Evolutionary conservation across 2,797 vertebrate species (phyloP).

Genomic region (Alcedo atthis): DNA sequence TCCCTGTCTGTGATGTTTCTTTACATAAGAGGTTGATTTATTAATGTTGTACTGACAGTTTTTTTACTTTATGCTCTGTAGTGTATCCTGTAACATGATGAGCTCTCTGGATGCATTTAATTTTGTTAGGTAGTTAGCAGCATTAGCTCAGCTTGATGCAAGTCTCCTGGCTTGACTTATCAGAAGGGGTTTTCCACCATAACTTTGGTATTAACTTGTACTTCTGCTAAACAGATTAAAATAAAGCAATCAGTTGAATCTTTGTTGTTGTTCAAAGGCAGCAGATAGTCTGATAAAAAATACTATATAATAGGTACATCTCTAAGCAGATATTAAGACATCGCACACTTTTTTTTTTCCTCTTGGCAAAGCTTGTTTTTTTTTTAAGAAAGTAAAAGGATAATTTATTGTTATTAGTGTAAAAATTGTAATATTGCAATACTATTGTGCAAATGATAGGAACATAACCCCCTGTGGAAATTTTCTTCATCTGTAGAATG

Average conservation of each 20-base stretch:
- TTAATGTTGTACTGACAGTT: not conserved
- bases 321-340: not conserved
- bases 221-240: not conserved
- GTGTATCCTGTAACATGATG: not conserved
- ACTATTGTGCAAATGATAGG: not conserved
- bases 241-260: not conserved
- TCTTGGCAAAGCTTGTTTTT: not conserved
- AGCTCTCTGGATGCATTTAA: not conserved
- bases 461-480: not conserved
- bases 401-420: not conserved
- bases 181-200: not conserved
- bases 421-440: not conserved
- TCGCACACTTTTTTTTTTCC: not conserved
- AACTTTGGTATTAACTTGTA: not conserved
- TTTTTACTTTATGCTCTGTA: not conserved
- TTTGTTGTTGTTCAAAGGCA: not conserved
- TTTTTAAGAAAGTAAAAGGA: not conserved
- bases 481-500: not conserved
- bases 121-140: not conserved
- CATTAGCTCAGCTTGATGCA: not conserved
- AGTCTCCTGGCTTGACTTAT: not conserved
- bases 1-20: not conserved
- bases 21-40: not conserved
- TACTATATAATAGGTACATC: not conserved
- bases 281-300: not conserved